Percentiles rank a stretch among this genome's conserved stretches.
Conservation (phyloP, 2,113 vertebrate species). For the Tretioscincus oriximinensis region DNA sequence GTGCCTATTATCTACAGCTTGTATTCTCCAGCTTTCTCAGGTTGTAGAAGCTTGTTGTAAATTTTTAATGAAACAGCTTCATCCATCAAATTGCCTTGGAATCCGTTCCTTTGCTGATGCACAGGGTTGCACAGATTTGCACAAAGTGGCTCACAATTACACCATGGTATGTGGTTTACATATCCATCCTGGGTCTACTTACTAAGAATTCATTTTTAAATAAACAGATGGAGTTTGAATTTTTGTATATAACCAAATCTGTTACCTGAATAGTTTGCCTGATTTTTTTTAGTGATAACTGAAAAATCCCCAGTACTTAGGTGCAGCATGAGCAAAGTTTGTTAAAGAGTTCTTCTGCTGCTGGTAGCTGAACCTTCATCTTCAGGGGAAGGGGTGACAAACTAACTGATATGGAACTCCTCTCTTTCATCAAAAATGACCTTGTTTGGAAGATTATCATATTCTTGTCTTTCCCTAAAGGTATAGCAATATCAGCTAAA, state of each 20-base stretch:
- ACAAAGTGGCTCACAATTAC: conserved; percentile 94
- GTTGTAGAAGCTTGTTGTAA: conserved; percentile 96
- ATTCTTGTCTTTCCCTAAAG: too few species aligned
- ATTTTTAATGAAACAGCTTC: conserved; percentile 97
- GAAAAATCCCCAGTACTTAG: neutral
- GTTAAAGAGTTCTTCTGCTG: too few species aligned
- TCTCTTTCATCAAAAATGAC: too few species aligned
- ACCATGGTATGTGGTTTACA: conserved; percentile 86
- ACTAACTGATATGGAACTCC: too few species aligned
- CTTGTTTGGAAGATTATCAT: too few species aligned
- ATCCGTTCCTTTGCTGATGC: conserved; percentile 96
- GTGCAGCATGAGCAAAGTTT: neutral
- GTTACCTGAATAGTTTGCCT: neutral
- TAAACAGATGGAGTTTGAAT: neutral
- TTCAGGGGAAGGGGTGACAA: too few species aligned
- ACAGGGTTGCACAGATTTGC: conserved; percentile 93
- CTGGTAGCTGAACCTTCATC: too few species aligned
- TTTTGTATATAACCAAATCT: neutral
- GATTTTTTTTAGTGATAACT: neutral
- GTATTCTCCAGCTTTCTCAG: conserved; percentile 92
- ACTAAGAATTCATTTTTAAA: neutral
- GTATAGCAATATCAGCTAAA: too few species aligned
- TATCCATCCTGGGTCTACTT: neutral
- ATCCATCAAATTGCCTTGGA: conserved; percentile 97
- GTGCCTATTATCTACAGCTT: conserved; percentile 92